A percentile compares a stretch with the other conserved stretches of the same genome.
phyloP scores from a whole-genome alignment of 2,888 invertebrate genomes.

The Heliconius ethilla region DNA sequence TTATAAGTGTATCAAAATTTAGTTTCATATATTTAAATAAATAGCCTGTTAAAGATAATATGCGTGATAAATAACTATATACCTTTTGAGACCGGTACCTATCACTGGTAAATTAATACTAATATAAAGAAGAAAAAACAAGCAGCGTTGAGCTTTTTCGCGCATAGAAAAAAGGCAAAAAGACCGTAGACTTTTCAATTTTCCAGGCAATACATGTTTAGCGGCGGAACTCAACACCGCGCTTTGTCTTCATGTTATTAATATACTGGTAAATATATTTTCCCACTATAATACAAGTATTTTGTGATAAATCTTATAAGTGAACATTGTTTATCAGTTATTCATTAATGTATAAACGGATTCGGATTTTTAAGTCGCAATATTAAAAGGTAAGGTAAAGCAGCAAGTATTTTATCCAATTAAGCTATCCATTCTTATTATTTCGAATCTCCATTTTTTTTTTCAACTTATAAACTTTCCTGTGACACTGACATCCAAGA shows the following conservation, averaged over 20 bases:
- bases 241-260: background rate
- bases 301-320: background rate
- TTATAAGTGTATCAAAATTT: too few relatives aligned
- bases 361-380: background rate
- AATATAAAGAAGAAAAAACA: background rate
- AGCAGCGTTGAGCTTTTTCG: too few relatives aligned
- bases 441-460: background rate
- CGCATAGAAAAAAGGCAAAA: too few relatives aligned
- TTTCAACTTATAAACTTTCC: background rate
- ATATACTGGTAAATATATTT: background rate
- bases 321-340: too few relatives aligned
- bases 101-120: background rate
- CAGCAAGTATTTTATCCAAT: background rate
- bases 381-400: background rate
- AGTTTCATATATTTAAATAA: too few relatives aligned
- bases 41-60: too few relatives aligned
- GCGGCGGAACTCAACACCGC: background rate
- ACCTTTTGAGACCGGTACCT: background rate
- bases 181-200: background rate
- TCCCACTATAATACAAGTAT: background rate
- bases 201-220: background rate
- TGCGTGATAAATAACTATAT: background rate
- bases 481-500: conserved; percentile 31
- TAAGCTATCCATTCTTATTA: background rate
- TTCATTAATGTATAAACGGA: background rate